Base-by-base conservation (phyloP, 2,797 vertebrate species). In the Urocyon cinereoargenteus region DNA sequence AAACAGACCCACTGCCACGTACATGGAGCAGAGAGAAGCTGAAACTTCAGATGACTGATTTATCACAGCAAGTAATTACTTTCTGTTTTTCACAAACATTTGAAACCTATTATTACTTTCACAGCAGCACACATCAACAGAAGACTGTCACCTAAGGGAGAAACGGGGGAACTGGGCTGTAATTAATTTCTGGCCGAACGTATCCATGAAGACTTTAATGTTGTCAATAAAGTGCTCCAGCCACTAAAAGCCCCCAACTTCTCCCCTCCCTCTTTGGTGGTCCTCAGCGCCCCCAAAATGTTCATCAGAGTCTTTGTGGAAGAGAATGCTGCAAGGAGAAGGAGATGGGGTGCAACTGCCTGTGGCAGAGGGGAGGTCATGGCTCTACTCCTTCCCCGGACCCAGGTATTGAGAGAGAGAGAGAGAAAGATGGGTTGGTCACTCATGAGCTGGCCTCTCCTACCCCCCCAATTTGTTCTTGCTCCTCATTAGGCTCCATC, bases 11-110 rank as follows among this genome's bases (percentile, higher is more conserved):
- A 98, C 96, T 94, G 57, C 51, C 59, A 93, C 59, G 40, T 86
- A 90, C 90, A 61, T 0, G 93, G 96, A 95, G 92, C 62, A 66
- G 84, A 51, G 78, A 73, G 84, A 90, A 90, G 95, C 94, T 2
- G 28, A 81, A 82, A 95, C 95, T 94, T 98, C 98, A 95, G 97
- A 98, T 96, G 98, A 97, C 97, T 97, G 98, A 98, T 97, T 98
- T 98, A 97, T 97, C 98, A 97, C 97, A 96, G 96, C 97, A 97
- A 98, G 96, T 98, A 98, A 99, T 99, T 98, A 98, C 98, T 98
- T 98, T 86, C 96, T 97, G 97, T 88, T 75, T 86, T 96, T 66
- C 82, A 72, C 90, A 21, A 24, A 98, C 97, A 98, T 98, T 97
- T 97, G 97, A 98, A 97, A 98, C 98, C 95, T 98, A 97, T 98